A percentile compares a stretch with the other conserved stretches of the same genome.
These are phyloP conservation scores for Drosophila takahashii DNA, from an alignment of 1,140 invertebrate genomes.

Conservation along the genomic window DNA sequence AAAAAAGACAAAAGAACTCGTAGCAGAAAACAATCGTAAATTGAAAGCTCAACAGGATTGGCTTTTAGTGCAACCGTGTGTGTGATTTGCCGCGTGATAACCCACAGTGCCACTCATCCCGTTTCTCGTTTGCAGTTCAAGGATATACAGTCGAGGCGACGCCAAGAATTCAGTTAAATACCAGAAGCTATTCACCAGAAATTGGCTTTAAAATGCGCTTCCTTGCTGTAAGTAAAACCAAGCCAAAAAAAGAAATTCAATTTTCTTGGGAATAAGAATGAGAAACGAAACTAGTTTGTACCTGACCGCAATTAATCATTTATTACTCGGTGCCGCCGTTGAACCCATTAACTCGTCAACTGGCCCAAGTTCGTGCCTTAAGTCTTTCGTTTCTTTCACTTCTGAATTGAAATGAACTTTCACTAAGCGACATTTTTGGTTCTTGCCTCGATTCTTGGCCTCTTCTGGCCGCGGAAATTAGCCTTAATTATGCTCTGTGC, in stretches of 20 bases:
- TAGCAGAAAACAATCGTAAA: constrained; percentile 50
- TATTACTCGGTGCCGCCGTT: constrained; percentile 44
- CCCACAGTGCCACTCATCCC: constrained; percentile 33
- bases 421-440: constrained; percentile 50
- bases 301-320: constrained; percentile 69
- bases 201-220: constrained; percentile 49
- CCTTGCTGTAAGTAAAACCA: constrained; percentile 60
- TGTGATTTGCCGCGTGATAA: constrained; percentile 44
- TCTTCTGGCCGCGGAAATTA: constrained; percentile 40
- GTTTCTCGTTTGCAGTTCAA: constrained; percentile 71
- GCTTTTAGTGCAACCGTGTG: constrained; percentile 19
- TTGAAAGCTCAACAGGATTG: constrained; percentile 56
- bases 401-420: constrained; percentile 49
- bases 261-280: background rate
- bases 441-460: constrained; percentile 36
- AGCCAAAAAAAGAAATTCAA: background rate
- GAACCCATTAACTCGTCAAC: constrained; percentile 60
- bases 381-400: constrained; percentile 62
- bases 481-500: constrained; percentile 54
- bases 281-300: constrained; percentile 59
- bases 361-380: constrained; percentile 70
- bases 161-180: constrained; percentile 6
- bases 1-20: constrained; percentile 23
- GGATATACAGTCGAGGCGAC: constrained; percentile 49
- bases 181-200: constrained; percentile 1